Conservation (phyloP, 2,888 invertebrate species). For the Cephus nigrinus region DNA sequence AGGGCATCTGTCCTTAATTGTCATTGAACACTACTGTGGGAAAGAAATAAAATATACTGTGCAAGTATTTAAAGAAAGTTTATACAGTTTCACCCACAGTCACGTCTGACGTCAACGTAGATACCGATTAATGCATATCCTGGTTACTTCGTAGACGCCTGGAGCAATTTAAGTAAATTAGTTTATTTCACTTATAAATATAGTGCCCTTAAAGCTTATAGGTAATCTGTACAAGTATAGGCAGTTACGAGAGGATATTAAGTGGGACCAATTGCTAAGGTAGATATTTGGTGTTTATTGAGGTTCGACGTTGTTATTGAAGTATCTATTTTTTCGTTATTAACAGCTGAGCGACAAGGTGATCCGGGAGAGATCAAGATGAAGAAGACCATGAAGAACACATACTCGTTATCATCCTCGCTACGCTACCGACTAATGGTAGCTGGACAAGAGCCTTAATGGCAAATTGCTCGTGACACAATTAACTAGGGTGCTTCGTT, state of each 20-base stretch:
- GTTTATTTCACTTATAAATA: neutral
- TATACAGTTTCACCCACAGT: neutral
- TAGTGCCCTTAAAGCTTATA: neutral
- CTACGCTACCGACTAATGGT: conserved; percentile 9
- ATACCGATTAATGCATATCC: neutral
- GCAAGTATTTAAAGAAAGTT: neutral
- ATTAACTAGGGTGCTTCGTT: conserved; percentile 1
- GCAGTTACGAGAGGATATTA: neutral
- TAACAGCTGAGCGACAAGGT: neutral
- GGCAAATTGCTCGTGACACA: conserved; percentile 8
- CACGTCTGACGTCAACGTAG: neutral
- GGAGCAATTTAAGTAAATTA: neutral
- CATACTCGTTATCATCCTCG: neutral
- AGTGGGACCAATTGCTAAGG: neutral
- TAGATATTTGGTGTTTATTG: neutral
- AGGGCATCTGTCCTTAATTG: neutral
- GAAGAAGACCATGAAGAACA: conserved; percentile 2
- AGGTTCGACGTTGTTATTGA: neutral
- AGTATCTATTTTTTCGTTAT: neutral
- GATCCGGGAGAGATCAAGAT: neutral
- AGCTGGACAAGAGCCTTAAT: conserved; percentile 1
- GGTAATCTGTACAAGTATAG: neutral
- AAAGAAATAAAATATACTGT: neutral
- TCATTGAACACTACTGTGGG: neutral
- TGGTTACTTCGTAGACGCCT: neutral